Conservation (phyloP, 2,797 vertebrate genomes). For the Periparus ater region DNA sequence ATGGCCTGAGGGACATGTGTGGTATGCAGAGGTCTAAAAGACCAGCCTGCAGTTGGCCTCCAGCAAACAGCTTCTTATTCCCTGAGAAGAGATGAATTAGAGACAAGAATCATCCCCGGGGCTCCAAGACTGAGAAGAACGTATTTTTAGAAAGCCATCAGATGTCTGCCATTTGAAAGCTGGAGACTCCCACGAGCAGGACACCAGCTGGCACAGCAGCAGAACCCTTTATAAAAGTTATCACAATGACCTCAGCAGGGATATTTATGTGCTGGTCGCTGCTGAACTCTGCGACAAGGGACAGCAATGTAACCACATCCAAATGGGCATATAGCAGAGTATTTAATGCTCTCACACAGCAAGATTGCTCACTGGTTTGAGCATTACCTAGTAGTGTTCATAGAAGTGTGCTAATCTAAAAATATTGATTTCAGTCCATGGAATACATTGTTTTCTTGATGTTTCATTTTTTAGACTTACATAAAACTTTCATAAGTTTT, state of each 20-base stretch:
- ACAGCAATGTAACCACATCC: neutral
- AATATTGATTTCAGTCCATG: neutral
- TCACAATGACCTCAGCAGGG: constrained; percentile 80
- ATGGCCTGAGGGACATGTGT: neutral
- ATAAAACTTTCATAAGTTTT: neutral
- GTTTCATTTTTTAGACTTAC: neutral
- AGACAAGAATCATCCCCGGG: neutral
- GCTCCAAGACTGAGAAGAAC: neutral
- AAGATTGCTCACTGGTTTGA: neutral
- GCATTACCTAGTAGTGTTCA: neutral
- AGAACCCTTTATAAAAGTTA: constrained; percentile 78
- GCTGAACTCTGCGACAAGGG: constrained; percentile 82
- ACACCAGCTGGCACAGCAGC: constrained; percentile 79
- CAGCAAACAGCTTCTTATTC: neutral
- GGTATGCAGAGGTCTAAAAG: neutral
- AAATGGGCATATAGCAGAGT: neutral
- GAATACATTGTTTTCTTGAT: neutral
- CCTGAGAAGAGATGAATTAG: neutral
- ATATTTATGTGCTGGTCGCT: constrained; percentile 78
- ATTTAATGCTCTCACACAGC: neutral
- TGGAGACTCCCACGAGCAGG: constrained; percentile 79
- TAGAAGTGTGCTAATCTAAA: neutral
- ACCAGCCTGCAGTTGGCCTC: neutral
- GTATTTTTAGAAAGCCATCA: neutral
- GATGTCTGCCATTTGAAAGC: constrained; percentile 54